Conservation (phyloP, 2,888 invertebrate species). For the Coelogynopora nodosa region DNA sequence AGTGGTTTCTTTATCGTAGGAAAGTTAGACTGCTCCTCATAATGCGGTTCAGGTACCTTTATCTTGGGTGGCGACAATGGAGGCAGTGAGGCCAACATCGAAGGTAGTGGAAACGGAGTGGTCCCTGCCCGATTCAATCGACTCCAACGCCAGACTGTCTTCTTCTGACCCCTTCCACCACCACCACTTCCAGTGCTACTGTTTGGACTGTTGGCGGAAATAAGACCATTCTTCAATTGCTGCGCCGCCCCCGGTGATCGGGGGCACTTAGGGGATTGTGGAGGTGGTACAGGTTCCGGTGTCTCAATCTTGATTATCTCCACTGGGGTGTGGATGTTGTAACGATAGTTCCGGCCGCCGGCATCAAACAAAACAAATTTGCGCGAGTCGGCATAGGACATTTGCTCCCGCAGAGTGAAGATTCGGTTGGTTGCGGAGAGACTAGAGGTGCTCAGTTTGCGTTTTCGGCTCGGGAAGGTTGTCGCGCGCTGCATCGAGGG, state of each 20-base stretch:
- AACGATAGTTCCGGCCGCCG: neutral
- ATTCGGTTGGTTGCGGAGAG: neutral
- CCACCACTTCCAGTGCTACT: neutral
- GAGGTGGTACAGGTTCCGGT: neutral
- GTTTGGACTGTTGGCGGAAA: neutral
- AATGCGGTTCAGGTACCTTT: constrained; percentile 22
- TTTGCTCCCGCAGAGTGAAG: neutral
- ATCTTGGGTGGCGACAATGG: neutral
- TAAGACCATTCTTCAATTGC: neutral
- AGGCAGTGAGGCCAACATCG: neutral
- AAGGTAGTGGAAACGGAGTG: neutral
- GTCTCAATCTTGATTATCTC: neutral
- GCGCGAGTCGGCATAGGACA: constrained; percentile 9
- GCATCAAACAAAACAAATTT: constrained; percentile 3
- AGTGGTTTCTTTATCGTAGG: neutral
- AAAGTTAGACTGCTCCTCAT: neutral
- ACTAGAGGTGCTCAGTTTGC: neutral
- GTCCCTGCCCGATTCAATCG: neutral
- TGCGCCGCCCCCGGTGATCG: neutral
- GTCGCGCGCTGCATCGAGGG: neutral
- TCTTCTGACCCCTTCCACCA: neutral
- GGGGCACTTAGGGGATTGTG: neutral
- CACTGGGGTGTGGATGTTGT: neutral
- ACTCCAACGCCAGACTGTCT: neutral
- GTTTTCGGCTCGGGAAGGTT: neutral